A percentile compares a stretch with the other conserved stretches of the same genome.
Conservation (phyloP, 2,888 invertebrate genomes). For the Notodonta ziczac region DNA sequence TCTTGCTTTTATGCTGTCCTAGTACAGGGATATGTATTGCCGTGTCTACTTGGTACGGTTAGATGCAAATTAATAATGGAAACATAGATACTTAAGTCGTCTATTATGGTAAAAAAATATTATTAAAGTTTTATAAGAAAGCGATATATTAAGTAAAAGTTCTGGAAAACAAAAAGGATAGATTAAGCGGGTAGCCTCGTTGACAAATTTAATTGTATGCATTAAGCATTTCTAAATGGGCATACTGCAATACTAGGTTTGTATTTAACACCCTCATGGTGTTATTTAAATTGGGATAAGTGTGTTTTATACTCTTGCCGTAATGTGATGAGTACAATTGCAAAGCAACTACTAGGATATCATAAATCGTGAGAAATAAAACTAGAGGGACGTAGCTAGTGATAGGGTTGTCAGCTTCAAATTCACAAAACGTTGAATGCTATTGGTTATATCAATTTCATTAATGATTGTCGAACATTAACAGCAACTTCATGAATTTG, state of each 20-base stretch:
- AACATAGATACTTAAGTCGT: not conserved
- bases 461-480: not conserved
- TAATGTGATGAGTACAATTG: constrained; percentile 14
- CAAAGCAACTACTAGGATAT: constrained; percentile 40
- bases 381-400: constrained; percentile 26
- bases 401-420: constrained; percentile 19
- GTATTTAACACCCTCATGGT: not conserved
- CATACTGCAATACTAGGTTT: not conserved
- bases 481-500: constrained; percentile 24
- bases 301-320: not conserved
- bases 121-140: not conserved
- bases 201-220: not conserved
- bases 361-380: constrained; percentile 26
- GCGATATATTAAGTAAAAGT: not conserved
- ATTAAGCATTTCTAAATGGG: not conserved
- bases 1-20: constrained; percentile 61
- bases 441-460: too few species aligned
- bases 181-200: not conserved
- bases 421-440: constrained; percentile 20
- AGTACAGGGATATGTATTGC: constrained; percentile 20
- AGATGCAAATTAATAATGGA: constrained; percentile 9
- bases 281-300: not conserved
- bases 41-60: not conserved
- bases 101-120: not conserved
- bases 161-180: not conserved